A percentile compares a stretch with the other conserved stretches of the same genome.
phyloP scores from a whole-genome alignment of 1,140 invertebrate species.

The Atta colombica region DNA sequence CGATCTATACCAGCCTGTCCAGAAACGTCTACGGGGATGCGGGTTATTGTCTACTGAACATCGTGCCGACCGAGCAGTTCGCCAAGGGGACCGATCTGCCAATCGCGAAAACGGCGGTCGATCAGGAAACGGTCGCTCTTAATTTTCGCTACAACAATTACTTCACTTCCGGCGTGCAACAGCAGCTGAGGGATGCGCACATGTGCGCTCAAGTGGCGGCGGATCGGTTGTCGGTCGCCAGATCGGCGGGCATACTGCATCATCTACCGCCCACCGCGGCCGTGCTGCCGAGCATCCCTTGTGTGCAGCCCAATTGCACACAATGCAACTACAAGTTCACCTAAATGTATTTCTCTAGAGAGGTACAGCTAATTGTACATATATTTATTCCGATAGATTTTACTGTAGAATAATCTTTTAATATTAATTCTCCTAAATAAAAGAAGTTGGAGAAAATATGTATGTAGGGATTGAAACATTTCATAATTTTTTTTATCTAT shows the following conservation, averaged over 20 bases:
- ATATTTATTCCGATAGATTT: neutral
- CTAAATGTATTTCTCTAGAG: constrained; percentile 47
- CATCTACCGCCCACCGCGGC: constrained; percentile 82
- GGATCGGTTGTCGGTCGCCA: constrained; percentile 45
- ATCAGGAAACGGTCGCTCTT: constrained; percentile 74
- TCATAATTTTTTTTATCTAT: neutral
- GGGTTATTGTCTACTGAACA: constrained; percentile 81
- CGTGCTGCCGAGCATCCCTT: constrained; percentile 81
- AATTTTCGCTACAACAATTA: constrained; percentile 80
- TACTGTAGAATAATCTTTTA: neutral
- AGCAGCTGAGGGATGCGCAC: constrained; percentile 76
- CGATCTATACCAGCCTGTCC: constrained; percentile 77
- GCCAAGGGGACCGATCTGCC: constrained; percentile 63
- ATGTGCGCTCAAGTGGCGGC: constrained; percentile 70
- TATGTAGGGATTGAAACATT: neutral
- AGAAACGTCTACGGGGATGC: constrained; percentile 78
- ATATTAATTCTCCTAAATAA: constrained; percentile 9
- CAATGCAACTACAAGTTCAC: constrained; percentile 81
- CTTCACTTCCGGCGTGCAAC: constrained; percentile 75
- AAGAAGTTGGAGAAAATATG: neutral
- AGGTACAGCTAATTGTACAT: neutral
- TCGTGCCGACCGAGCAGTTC: constrained; percentile 75
- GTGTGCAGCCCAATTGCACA: constrained; percentile 83
- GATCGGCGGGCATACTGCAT: constrained; percentile 67
- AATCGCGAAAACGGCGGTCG: constrained; percentile 61